A percentile compares a stretch with the other conserved stretches of the same genome.
phyloP scores from a whole-genome alignment of 2,797 vertebrate genomes.

The Falco novaeseelandiae region DNA sequence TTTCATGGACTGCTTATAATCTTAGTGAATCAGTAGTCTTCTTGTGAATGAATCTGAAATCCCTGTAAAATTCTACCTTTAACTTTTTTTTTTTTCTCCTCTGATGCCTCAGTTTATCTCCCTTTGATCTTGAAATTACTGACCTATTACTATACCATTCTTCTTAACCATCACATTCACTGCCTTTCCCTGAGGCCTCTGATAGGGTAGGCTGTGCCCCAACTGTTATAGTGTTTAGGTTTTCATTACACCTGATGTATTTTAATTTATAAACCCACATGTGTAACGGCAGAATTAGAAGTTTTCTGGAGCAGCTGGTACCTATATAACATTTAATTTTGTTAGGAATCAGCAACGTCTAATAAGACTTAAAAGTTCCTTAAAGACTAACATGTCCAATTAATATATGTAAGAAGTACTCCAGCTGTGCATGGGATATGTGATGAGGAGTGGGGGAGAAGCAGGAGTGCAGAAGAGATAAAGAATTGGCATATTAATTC shows the following conservation, averaged over 20 bases:
- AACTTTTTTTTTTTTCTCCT: background rate
- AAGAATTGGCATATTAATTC: background rate
- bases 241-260: background rate
- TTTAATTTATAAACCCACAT: constrained; percentile 1
- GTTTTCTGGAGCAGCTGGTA: constrained; percentile 4
- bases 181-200: background rate
- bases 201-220: background rate
- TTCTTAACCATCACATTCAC: background rate
- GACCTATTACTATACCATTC: background rate
- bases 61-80: background rate
- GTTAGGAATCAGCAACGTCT: background rate
- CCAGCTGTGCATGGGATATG: background rate
- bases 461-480: background rate
- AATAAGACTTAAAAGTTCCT: background rate
- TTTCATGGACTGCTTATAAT: background rate
- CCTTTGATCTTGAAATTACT: background rate
- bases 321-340: background rate
- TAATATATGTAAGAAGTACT: background rate
- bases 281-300: background rate
- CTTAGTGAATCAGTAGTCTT: background rate
- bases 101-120: background rate
- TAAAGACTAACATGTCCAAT: background rate
- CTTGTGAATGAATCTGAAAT: background rate
- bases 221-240: background rate
- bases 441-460: background rate